Percentiles rank a stretch among this genome's conserved stretches.
These are phyloP conservation scores for Leguminivora glycinivorella DNA, from an alignment of 1,140 invertebrate genomes.

Conservation along the genomic window DNA sequence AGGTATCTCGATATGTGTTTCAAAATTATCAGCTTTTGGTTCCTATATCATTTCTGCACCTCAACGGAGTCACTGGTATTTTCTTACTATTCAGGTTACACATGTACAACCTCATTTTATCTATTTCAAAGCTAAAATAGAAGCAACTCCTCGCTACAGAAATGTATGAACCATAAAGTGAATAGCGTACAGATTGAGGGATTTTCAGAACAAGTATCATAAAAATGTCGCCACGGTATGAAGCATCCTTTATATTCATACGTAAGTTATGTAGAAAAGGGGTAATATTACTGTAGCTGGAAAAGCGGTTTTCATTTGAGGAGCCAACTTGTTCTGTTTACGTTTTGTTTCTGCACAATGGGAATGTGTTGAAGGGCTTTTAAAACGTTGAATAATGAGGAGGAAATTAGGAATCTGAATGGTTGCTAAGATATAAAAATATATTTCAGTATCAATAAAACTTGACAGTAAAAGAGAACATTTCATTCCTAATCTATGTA, in stretches of 20 bases:
- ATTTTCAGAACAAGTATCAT: slow-evolving; percentile 28
- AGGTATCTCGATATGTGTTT: too few species aligned
- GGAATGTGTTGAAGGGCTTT: slow-evolving; percentile 2
- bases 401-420: neutral
- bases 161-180: slow-evolving; percentile 26
- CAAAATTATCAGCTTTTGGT: too few species aligned
- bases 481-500: too few species aligned
- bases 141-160: neutral
- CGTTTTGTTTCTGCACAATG: slow-evolving; percentile 2
- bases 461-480: too few species aligned
- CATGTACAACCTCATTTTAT: neutral
- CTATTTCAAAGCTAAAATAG: neutral
- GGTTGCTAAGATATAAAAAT: neutral
- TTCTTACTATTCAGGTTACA: neutral
- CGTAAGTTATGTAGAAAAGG: slow-evolving; percentile 27
- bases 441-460: neutral
- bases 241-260: slow-evolving; percentile 23
- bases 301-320: slow-evolving; percentile 26
- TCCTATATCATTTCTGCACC: too few species aligned
- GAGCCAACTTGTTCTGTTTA: slow-evolving; percentile 19
- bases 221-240: slow-evolving; percentile 26
- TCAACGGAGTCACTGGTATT: too few species aligned
- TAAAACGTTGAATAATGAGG: neutral
- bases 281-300: slow-evolving; percentile 20
- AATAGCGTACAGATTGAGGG: slow-evolving; percentile 25